phyloP scores from a whole-genome alignment of 2,888 invertebrate genomes.

The Osmoderma eremita region DNA sequence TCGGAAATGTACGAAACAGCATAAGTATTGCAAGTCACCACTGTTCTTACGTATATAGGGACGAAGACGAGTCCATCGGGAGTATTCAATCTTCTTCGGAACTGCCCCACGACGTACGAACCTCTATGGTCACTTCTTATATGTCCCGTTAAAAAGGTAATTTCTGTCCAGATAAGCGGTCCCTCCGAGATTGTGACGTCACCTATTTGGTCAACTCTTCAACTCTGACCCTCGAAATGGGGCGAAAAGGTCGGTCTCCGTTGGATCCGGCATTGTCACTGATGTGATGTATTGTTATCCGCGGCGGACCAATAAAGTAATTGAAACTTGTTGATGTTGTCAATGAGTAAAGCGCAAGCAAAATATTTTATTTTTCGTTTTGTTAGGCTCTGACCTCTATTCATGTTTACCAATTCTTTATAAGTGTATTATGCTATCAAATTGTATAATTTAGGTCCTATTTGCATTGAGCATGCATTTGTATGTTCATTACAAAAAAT shows the following conservation, averaged over 20 bases:
- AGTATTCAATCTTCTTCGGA: conserved; percentile 63
- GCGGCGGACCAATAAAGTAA: conserved; percentile 34
- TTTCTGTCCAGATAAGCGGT: conserved; percentile 61
- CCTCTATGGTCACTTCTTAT: conserved; percentile 59
- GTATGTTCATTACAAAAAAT: too few species aligned
- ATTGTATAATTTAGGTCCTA: too few species aligned
- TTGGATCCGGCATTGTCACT: conserved; percentile 40
- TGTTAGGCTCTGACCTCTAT: too few species aligned
- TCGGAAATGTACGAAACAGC: conserved; percentile 27
- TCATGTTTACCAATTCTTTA: too few species aligned
- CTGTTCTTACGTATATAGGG: conserved; percentile 40
- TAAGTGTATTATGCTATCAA: too few species aligned
- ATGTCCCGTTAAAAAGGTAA: conserved; percentile 64
- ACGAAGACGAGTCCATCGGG: conserved; percentile 58
- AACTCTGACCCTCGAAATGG: conserved; percentile 48
- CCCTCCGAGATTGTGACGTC: conserved; percentile 59
- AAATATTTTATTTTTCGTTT: too few species aligned
- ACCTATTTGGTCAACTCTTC: conserved; percentile 56
- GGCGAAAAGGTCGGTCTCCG: conserved; percentile 34
- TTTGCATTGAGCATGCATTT: too few species aligned
- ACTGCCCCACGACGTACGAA: conserved; percentile 57
- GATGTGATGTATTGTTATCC: conserved; percentile 45
- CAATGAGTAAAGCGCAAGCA: too few species aligned
- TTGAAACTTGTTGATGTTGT: conserved; percentile 37
- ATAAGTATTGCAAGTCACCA: conserved; percentile 46